These are phyloP conservation scores for Sinonovacula constricta DNA, from an alignment of 1,140 invertebrate genomes.

Conservation along the genomic window DNA sequence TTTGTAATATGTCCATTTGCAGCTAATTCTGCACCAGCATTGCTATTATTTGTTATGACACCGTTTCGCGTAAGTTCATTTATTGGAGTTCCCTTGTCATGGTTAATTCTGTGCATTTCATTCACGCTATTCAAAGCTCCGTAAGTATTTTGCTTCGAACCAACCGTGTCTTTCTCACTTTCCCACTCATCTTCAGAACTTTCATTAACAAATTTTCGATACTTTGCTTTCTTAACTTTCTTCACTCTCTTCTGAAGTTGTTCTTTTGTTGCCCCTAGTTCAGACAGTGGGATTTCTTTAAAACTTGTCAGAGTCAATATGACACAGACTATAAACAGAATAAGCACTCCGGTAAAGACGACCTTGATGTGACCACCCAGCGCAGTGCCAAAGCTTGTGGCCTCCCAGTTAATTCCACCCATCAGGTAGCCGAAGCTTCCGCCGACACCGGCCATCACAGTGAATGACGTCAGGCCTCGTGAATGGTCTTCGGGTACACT, in stretches of 20 bases:
- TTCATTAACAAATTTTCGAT: slow-evolving; percentile 74
- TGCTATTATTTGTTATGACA: neutral
- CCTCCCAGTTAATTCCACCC: slow-evolving; percentile 94
- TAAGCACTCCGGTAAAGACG: slow-evolving; percentile 80
- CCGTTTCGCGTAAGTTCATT: neutral
- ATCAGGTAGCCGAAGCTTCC: slow-evolving; percentile 95
- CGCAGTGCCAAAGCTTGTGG: slow-evolving; percentile 84
- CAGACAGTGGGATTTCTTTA: slow-evolving; percentile 71
- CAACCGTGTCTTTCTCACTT: slow-evolving; percentile 12
- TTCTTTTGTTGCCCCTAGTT: slow-evolving; percentile 59
- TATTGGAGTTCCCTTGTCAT: neutral
- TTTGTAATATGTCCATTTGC: no score
- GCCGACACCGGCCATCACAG: slow-evolving; percentile 96
- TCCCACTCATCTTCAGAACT: slow-evolving; percentile 57
- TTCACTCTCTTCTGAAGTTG: slow-evolving; percentile 68
- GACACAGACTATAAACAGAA: slow-evolving; percentile 69
- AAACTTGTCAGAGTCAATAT: slow-evolving; percentile 71
- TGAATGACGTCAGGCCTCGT: slow-evolving; percentile 94
- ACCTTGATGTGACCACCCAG: slow-evolving; percentile 90
- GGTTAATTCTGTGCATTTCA: neutral
- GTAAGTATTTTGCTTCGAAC: slow-evolving; percentile 31
- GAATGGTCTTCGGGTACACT: slow-evolving; percentile 96
- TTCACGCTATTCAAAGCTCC: slow-evolving; percentile 11
- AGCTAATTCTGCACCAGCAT: neutral
- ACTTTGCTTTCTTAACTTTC: slow-evolving; percentile 75